Conservation (phyloP, 2,888 invertebrate species). For the Stenichneumon culpator region DNA sequence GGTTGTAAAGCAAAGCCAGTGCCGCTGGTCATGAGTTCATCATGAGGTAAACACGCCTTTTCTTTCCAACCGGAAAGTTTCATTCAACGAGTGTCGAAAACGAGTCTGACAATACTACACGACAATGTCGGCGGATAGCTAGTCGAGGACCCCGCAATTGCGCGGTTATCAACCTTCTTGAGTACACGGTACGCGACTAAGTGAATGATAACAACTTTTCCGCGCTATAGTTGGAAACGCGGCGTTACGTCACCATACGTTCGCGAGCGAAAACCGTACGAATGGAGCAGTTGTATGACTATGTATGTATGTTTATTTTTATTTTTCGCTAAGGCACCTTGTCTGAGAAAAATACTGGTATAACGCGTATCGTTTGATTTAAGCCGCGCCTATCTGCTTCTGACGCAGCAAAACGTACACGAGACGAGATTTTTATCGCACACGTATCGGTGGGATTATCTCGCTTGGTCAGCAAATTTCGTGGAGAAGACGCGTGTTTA, state of each 20-base stretch:
- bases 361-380: constrained; percentile 12
- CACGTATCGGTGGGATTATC: neutral
- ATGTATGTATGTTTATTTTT: constrained; percentile 1
- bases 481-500: neutral
- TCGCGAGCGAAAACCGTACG: neutral
- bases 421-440: constrained; percentile 31
- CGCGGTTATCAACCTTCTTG: neutral
- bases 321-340: neutral
- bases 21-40: no score
- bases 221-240: neutral
- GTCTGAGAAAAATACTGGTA: constrained; percentile 6
- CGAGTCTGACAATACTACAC: neutral
- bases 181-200: neutral
- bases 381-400: neutral
- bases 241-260: neutral
- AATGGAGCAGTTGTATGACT: neutral
- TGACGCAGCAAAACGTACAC: constrained; percentile 8
- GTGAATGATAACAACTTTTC: neutral
- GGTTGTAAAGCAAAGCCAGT: no score
- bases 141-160: neutral
- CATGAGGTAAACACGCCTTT: neutral
- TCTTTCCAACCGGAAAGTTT: neutral
- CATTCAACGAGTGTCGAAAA: neutral
- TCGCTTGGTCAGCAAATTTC: constrained; percentile 28
- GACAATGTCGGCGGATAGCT: neutral